Base-by-base conservation (phyloP, 2,797 vertebrate species). In the Eulemur albifrons region DNA sequence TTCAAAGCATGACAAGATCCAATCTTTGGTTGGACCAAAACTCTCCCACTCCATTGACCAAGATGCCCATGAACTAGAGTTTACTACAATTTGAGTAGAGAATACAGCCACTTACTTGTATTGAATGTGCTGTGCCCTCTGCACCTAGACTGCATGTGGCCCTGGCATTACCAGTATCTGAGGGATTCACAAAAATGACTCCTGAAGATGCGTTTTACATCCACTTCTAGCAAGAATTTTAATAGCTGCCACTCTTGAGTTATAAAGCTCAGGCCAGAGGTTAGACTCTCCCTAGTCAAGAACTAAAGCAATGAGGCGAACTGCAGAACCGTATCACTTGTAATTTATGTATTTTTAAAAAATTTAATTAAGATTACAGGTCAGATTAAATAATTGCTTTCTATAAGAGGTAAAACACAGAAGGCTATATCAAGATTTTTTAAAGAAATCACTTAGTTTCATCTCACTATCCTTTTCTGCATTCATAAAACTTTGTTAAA, bases 321-420 rank as follows among this genome's bases (percentile, higher is more conserved):
- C 61, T 40, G 3, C 48, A 81, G 57, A n/a, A 11, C 70, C 65
- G 12, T 52, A 1, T 32, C 43, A 30, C 86, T 38, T 27, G 23
- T 32, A 50, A 45, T 90, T 81, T 50, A 77, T 52, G n/a, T 76
- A 40, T 48, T 45, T 85, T 92, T 82, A 63, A 61, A 45, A 43
- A 48, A 82, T 77, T 86, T 77, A 67, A 95, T 90, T 92, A 94
- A 94, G 85, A 79, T 95, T 95, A 80, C 63, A 91, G 81, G 67
- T 80, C 61, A 95, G 81, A 96, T 88, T 75, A 93, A 92, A 82
- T 59, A 35, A 88, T 73, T 76, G 57, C 57, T 82, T 88, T 90
- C 81, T 80, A 2, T 70, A 88, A 91, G 54, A 70, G 38, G 85
- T 89, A 96, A 97, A 67, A 48, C 67, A 87, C 45, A 88, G 48